phyloP scores from a whole-genome alignment of 2,888 invertebrate genomes.

The Microplitis deprimator region DNA sequence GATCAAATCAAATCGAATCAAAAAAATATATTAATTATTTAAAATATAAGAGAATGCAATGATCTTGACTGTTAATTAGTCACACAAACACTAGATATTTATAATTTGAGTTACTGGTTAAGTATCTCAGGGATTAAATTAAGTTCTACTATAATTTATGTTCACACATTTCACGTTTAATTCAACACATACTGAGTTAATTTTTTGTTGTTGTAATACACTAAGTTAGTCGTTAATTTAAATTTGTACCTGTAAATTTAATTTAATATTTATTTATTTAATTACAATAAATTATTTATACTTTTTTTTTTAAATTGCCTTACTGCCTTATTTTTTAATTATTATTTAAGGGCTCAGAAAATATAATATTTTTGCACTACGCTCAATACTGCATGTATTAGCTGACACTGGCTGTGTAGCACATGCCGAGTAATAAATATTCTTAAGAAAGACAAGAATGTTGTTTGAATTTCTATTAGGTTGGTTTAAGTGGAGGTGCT shows the following conservation, averaged over 20 bases:
- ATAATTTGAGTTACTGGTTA: neutral
- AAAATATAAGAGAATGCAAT: neutral
- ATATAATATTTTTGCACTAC: neutral
- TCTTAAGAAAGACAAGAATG: conserved; percentile 49
- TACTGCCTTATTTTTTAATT: conserved; percentile 28
- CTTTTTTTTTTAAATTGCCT: conserved; percentile 40
- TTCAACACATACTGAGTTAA: neutral
- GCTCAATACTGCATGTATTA: neutral
- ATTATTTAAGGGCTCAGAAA: conserved; percentile 5
- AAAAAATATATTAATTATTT: neutral
- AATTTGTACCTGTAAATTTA: conserved; percentile 57
- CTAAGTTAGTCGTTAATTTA: neutral
- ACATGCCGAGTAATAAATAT: conserved; percentile 59
- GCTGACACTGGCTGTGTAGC: conserved; percentile 42
- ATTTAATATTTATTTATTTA: conserved; percentile 58
- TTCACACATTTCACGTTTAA: conserved; percentile 14
- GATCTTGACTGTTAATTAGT: conserved; percentile 10
- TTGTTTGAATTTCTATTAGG: conserved; percentile 53
- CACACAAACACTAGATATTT: neutral
- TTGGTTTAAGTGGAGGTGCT: conserved; percentile 66
- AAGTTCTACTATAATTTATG: conserved; percentile 4
- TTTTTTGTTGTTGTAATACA: neutral
- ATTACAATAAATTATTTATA: conserved; percentile 51
- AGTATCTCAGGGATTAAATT: conserved; percentile 29
- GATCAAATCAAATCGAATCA: neutral